Base-by-base conservation (phyloP, 2,888 invertebrate species). In the Synergus japonicus region DNA sequence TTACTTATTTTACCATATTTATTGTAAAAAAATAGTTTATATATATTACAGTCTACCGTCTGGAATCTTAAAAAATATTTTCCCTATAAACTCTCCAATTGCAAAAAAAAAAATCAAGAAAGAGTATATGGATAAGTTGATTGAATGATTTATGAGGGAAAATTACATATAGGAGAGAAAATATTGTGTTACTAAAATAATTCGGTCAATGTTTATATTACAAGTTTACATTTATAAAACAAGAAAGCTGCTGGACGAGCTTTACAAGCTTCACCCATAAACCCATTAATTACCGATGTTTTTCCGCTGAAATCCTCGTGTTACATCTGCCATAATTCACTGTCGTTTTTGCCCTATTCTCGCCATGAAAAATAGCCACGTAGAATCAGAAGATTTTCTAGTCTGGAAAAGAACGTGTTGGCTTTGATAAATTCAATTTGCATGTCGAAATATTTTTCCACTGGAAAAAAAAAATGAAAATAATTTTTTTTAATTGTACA, bases 201-300 rank as follows among this genome's bases (percentile, higher is more conserved):
- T 66, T 43, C 10, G 10, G 4, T n/a, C 41, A 41, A 43, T 43
- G 10, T 10, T 10, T 66, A 37, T 73, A 73, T 37, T n/a, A 37
- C 29, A 49, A n/a, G 54, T 54, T 54, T 73, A 73, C 73, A 73
- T 73, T 54, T 49, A 73, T 37, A 54, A 29, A 37, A 49, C 73
- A 73, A 73, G 73, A 73, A 73, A 73, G 49, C 9, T 73, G 54
- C 37, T n/a, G 37, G 54, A 73, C 37, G 54, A 54, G 73, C 73
- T 37, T 49, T 37, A 37, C 73, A 73, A 73, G 73, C 73, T 73
- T 73, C 49, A 37, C 73, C 54, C 54, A 29, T 73, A 73, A 54
- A 65, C 69, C 79, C 79, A 79, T 79, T 79, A 79, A 79, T 79
- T 79, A 77, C 77, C 22, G 43, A 64, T 54, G 79, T 77, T 77